phyloP scores from a whole-genome alignment of 2,113 vertebrate species.

The Seriola quinqueradiata region DNA sequence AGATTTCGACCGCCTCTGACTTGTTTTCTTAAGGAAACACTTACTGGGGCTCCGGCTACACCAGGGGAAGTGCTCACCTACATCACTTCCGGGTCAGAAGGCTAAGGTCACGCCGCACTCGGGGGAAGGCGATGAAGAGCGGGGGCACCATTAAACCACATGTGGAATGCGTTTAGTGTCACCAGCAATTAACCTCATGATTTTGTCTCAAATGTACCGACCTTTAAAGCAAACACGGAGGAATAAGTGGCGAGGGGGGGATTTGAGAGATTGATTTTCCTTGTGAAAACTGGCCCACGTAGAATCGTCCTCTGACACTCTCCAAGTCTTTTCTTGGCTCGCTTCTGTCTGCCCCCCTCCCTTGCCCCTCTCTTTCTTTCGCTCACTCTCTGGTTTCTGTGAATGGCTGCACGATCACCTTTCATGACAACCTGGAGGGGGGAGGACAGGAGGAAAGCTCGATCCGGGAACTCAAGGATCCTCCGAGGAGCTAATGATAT shows the following conservation, averaged over 20 bases:
- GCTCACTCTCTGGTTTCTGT: conserved; percentile 47
- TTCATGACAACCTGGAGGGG: conserved; percentile 61
- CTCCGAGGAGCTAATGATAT: conserved; percentile 64
- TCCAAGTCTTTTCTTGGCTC: conserved; percentile 34
- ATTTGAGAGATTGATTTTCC: conserved; percentile 38
- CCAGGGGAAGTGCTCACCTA: conserved; percentile 74
- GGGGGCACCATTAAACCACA: conserved; percentile 37
- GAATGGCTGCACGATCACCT: conserved; percentile 65
- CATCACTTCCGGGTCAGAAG: conserved; percentile 72
- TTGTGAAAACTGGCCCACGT: conserved; percentile 39
- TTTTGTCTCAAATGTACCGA: conserved; percentile 34
- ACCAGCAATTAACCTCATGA: conserved; percentile 47
- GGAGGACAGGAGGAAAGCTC: conserved; percentile 12
- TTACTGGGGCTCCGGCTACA: conserved; percentile 70
- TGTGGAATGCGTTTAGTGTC: conserved; percentile 58
- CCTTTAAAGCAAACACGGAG: conserved; percentile 49
- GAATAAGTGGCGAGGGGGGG: conserved; percentile 8
- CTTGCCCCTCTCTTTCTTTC: conserved; percentile 5
- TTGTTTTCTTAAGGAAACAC: conserved; percentile 84
- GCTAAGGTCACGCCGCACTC: conserved; percentile 62
- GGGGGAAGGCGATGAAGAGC: conserved; percentile 13
- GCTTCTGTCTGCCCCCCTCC: background rate
- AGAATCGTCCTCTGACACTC: conserved; percentile 15
- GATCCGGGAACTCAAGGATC: conserved; percentile 42
- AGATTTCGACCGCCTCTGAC: conserved; percentile 72